Evolutionary conservation across 2,113 vertebrate genomes (phyloP).

Genomic region (Noctilio leporinus): DNA sequence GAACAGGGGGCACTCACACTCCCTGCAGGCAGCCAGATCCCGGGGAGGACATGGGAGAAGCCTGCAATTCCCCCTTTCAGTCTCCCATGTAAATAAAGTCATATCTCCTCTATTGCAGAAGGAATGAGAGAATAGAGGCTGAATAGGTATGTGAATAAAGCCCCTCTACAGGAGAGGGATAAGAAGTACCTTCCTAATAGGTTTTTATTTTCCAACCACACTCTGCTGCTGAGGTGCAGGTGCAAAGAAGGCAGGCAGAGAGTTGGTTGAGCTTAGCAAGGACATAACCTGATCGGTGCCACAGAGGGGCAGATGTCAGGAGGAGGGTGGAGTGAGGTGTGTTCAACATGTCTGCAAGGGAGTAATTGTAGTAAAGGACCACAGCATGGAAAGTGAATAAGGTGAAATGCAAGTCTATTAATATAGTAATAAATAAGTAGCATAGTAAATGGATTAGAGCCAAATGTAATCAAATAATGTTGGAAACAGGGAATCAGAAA

Average conservation of each 20-base stretch:
- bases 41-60: not conserved
- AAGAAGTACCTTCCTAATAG: not conserved
- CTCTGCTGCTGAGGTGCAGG: not conserved
- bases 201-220: not conserved
- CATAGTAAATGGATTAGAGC: not conserved
- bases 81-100: not conserved
- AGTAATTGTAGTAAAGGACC: not conserved
- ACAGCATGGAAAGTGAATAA: not conserved
- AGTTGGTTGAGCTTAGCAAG: not conserved
- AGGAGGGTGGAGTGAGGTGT: no score
- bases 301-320: not conserved
- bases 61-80: not conserved
- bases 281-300: not conserved
- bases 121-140: not conserved
- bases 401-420: not conserved
- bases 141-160: not conserved
- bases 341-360: not conserved
- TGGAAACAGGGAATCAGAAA: not conserved
- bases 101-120: not conserved
- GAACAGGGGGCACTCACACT: not conserved
- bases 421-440: not conserved
- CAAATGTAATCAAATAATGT: conserved; percentile 13
- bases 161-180: not conserved
- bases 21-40: not conserved
- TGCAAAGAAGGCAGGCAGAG: not conserved